Percentiles rank a stretch among this genome's conserved stretches.
Evolutionary conservation across 2,113 vertebrate genomes (phyloP).

Genomic region (Cephalopholis sonnerati): DNA sequence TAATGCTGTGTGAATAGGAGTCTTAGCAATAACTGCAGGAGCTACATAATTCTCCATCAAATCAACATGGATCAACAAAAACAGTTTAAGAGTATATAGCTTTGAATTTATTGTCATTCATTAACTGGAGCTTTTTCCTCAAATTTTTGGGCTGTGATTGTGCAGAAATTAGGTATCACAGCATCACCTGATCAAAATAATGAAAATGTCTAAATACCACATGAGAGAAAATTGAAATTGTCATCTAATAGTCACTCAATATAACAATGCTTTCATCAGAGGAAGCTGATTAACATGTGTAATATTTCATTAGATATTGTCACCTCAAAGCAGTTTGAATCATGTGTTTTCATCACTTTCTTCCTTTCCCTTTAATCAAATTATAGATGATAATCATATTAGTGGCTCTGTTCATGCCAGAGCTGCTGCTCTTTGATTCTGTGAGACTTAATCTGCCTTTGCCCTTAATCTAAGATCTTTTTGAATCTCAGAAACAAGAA

Average conservation of each 20-base stretch:
- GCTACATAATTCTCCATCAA: conserved; percentile 28
- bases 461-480: conserved; percentile 76
- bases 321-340: conserved; percentile 59
- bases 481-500: conserved; percentile 63
- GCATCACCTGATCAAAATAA: conserved; percentile 18
- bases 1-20: conserved; percentile 37
- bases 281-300: conserved; percentile 51
- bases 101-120: conserved; percentile 12
- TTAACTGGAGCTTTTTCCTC: background rate
- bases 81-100: background rate
- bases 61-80: conserved; percentile 37
- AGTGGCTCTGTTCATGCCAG: conserved; percentile 43
- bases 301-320: conserved; percentile 62
- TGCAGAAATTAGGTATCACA: background rate
- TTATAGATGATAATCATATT: conserved; percentile 75
- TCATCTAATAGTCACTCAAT: conserved; percentile 21
- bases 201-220: conserved; percentile 21
- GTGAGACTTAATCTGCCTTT: conserved; percentile 66
- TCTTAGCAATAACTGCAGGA: conserved; percentile 18
- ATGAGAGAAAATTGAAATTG: conserved; percentile 4
- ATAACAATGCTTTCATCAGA: conserved; percentile 50
- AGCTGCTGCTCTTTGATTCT: conserved; percentile 61
- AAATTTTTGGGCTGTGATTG: background rate
- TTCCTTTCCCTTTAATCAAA: conserved; percentile 72
- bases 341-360: conserved; percentile 62